These are phyloP conservation scores for Dicrurus megarhynchus DNA, from an alignment of 2,113 vertebrate genomes.

Conservation along the genomic window DNA sequence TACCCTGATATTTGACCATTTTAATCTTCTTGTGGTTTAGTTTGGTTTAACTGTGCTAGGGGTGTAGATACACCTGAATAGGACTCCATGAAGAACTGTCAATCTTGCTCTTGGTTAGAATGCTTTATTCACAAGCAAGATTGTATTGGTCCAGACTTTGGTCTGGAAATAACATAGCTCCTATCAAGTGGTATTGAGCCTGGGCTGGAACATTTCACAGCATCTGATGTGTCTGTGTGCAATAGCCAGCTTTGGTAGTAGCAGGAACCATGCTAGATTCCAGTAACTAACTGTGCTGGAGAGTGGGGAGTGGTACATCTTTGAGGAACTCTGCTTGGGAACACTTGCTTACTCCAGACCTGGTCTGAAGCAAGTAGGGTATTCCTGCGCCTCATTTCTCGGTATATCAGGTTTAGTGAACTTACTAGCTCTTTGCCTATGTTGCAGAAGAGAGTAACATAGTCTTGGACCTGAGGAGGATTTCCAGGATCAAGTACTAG, in stretches of 20 bases:
- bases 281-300: neutral
- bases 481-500: neutral
- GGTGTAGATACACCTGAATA: neutral
- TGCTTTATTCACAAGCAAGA: neutral
- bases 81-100: neutral
- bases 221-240: neutral
- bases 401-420: neutral
- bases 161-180: neutral
- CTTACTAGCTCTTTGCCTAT: neutral
- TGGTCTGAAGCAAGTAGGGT: neutral
- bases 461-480: neutral
- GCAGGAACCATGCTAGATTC: neutral
- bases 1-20: neutral
- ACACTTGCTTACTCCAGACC: neutral
- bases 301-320: neutral
- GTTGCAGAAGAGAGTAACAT: neutral
- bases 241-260: neutral
- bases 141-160: neutral
- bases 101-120: neutral
- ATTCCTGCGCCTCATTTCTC: neutral
- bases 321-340: neutral
- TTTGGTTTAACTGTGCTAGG: neutral
- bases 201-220: neutral
- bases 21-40: neutral
- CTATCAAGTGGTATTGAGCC: neutral